Evolutionary conservation across 2,113 vertebrate species (phyloP), one percentile per base, ranked within the genome.

Genomic region (Albula goreensis): DNA sequence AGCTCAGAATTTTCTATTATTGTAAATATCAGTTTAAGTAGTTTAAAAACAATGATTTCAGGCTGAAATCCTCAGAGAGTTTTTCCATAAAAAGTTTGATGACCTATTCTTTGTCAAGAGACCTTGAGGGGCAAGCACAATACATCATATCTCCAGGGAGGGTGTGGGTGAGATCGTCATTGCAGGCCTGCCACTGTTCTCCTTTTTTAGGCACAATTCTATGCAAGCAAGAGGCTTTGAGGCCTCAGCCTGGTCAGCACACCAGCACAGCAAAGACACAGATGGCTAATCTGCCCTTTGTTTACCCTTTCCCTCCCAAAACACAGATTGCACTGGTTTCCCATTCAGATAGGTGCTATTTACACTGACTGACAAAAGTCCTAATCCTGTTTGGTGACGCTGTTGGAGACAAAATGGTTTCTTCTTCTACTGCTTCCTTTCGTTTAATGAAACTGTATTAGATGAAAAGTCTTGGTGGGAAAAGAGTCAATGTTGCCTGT

Each of bases 351-450:
- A 88, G 91, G 90, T 90, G 89, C 91, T 94, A 92, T 95, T 95
- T 93, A 93, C 94, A 91, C 90, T 90, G 92, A 93, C 93, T 91
- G 85, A 82, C 83, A 41, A 91, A 86, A 90, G 90, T 91, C 90
- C 91, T 95, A 95, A 95, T 96, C 94, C 93, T 93, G 93, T 95
- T 95, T 95, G 94, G 94, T 91, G 91, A 95, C 91, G 92, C 93
- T 92, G 91, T 92, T 88, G 90, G 88, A 91, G 88, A 85, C 91
- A 89, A 91, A 94, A 93, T 91, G 90, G 89, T 66, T 90, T 90
- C 83, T 88, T 83, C 86, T 78, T 78, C 5, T 74, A 25, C 12
- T 50, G 0, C 13, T 53, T 19, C 50, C 57, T 52, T 17, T 66
- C 49, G 15, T 49, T 10, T 48, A 13, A 50, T 48, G 77, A 78